Base-by-base conservation (phyloP, 2,113 vertebrate genomes). In the Gambusia holbrooki region DNA sequence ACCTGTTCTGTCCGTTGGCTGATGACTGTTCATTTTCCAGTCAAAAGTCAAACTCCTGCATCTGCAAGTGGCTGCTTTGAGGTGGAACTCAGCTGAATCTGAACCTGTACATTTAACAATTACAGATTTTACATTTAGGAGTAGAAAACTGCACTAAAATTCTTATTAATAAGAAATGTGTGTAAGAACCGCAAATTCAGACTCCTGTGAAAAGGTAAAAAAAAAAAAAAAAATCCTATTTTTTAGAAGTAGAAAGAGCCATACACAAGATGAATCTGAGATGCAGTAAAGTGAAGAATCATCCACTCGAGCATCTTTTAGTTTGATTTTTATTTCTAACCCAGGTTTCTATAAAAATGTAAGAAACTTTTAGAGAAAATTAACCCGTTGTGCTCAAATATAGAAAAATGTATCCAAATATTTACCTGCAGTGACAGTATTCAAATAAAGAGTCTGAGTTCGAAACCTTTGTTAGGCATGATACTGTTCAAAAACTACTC, bases 1-100 rank as follows among this genome's bases (percentile, higher is more conserved):
- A 90, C 84, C 89, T 89, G 88, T 75, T 51, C 74, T 64, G 69
- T 78, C 75, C 80, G 69, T 84, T 90, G 85, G 42, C 45, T 48
- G 45, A 17, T 15, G 45, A 51, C 75, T 10, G 48, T 22, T 14
- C 29, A 64, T 71, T 85, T 89, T 86, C 88, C 83, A 87, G 51
- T 14, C 35, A 74, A 64, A 77, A 82, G 72, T 70, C 73, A 66
- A 73, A 61, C 14, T 54, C 69, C 40, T 64, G 69, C 83, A 86
- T 76, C 82, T 87, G 40, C 81, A 77, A n/a, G 71, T 58, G 66
- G 69, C 64, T 51, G 51, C 17, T 51, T 42, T 27, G 25, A 51
- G 12, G 13, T 48, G 7, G 76, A 71, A 7, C 45, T 40, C 3
- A 71, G 60, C 66, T 28, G 19, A 76, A 73, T 27, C 42, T 12